phyloP scores from a whole-genome alignment of 2,888 invertebrate genomes.

The Coenonympha glycerion region DNA sequence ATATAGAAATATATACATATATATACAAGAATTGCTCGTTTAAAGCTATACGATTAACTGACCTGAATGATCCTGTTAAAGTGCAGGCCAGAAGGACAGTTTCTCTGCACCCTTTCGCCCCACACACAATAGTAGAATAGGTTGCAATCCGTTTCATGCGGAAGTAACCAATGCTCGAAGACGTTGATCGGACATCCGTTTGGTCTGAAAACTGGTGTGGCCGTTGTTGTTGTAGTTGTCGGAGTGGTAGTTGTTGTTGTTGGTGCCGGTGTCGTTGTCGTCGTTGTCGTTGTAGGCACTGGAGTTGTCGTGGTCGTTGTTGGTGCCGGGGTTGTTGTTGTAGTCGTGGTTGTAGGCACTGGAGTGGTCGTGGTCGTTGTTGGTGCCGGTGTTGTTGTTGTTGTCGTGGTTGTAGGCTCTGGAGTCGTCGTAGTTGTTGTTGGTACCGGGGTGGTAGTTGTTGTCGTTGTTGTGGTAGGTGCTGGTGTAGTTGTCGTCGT shows the following conservation, averaged over 20 bases:
- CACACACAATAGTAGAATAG: constrained; percentile 59
- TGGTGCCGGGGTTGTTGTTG: constrained; percentile 20
- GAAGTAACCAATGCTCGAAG: constrained; percentile 51
- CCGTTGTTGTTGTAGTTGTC: constrained; percentile 2
- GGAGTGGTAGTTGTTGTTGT: constrained; percentile 19
- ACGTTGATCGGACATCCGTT: constrained; percentile 59
- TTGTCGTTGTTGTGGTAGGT: neutral
- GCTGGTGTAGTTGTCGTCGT: neutral
- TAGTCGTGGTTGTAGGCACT: constrained; percentile 12
- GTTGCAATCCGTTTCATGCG: constrained; percentile 47
- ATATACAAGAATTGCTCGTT: neutral
- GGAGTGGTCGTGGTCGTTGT: constrained; percentile 16
- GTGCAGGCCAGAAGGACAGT: constrained; percentile 41
- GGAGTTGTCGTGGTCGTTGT: constrained; percentile 16
- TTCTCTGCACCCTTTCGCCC: constrained; percentile 41
- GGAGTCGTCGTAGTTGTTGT: neutral
- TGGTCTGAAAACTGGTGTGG: constrained; percentile 35
- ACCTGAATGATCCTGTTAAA: constrained; percentile 54
- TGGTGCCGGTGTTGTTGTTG: neutral
- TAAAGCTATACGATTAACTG: no score
- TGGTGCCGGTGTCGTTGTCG: constrained; percentile 11
- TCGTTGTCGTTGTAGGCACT: constrained; percentile 2
- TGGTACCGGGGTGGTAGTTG: neutral
- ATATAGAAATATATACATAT: no score
- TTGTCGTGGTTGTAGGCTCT: no score